phyloP scores from a whole-genome alignment of 2,113 vertebrate species.

The Rhynchomys soricoides region DNA sequence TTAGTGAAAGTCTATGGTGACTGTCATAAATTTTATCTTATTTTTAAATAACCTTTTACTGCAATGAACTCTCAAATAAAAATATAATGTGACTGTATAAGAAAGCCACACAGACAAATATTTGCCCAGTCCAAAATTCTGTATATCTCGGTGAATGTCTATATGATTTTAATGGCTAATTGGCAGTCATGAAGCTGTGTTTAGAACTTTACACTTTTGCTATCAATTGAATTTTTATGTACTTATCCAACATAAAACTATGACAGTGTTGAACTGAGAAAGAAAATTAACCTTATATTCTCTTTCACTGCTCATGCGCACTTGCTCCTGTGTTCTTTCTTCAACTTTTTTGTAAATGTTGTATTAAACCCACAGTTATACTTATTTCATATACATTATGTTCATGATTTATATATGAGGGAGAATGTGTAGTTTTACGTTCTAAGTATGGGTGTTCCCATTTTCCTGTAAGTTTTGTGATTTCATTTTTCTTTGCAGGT shows the following conservation, averaged over 20 bases:
- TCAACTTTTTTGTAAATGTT: not conserved
- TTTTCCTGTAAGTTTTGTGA: not conserved
- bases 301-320: not conserved
- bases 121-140: too few relatives aligned
- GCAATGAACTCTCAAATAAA: not conserved
- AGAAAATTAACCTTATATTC: not conserved
- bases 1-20: not conserved
- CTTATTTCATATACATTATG: not conserved
- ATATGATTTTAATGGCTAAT: not conserved
- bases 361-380: not conserved
- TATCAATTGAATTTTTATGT: not conserved
- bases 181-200: not conserved
- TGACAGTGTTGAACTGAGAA: not conserved
- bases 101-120: not conserved
- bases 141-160: not conserved
- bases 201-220: not conserved
- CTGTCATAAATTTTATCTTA: not conserved
- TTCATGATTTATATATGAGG: not conserved
- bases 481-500: not conserved
- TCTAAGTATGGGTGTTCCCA: not conserved
- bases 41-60: not conserved
- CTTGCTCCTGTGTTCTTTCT: not conserved
- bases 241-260: not conserved
- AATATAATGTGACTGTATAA: not conserved
- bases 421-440: not conserved